A percentile compares a stretch with the other conserved stretches of the same genome.
Conservation (phyloP, 2,797 vertebrate genomes). For the Holocentrus rufus region DNA sequence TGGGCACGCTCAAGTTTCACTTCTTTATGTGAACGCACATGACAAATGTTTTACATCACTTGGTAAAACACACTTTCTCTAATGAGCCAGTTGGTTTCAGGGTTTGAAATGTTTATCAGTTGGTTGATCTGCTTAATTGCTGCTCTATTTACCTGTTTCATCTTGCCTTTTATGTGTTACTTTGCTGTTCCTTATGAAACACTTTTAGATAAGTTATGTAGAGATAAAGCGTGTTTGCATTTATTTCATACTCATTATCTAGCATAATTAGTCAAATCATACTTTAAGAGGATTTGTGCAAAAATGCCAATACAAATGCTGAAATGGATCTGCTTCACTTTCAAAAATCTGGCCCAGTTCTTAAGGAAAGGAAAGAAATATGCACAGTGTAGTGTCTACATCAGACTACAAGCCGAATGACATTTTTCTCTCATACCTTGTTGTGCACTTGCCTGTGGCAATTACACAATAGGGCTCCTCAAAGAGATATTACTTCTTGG, state of each 20-base stretch:
- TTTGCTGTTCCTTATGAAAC: too few species aligned
- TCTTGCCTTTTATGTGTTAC: too few species aligned
- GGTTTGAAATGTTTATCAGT: too few species aligned
- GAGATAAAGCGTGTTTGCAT: too few species aligned
- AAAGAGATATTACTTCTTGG: not conserved
- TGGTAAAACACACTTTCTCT: not conserved
- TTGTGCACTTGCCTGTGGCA: not conserved
- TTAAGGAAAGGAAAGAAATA: not conserved
- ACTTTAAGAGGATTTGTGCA: not conserved
- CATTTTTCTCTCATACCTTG: not conserved
- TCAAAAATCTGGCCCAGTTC: not conserved
- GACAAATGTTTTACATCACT: not conserved
- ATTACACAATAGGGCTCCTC: not conserved
- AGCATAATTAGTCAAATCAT: too few species aligned
- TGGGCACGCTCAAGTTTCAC: slow-evolving; percentile 43
- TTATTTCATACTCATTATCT: too few species aligned
- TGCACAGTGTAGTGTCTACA: too few species aligned
- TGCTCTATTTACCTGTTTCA: not conserved
- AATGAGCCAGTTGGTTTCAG: too few species aligned
- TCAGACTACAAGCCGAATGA: not conserved
- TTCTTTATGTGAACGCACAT: slow-evolving; percentile 28
- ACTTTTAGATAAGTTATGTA: too few species aligned
- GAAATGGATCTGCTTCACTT: not conserved
- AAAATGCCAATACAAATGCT: not conserved
- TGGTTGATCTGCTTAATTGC: not conserved